Conservation (phyloP, 2,113 vertebrate species). For the Lepidothrix coronata region DNA sequence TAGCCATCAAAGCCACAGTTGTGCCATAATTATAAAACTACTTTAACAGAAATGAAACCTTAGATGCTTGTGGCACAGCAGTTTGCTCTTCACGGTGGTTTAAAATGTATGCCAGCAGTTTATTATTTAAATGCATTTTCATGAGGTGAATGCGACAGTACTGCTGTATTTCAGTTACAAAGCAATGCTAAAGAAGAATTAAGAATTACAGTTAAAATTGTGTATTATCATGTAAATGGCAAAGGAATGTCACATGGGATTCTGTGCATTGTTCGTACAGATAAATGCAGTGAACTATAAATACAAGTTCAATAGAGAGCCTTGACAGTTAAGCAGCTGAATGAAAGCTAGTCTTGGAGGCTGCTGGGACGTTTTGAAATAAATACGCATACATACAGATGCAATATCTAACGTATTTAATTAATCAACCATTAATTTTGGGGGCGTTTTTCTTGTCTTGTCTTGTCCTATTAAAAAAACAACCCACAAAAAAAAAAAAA, state of each 20-base stretch:
- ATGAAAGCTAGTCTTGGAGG: slow-evolving; percentile 38
- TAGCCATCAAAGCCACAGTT: background rate
- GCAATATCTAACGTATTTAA: background rate
- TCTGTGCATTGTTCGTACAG: slow-evolving; percentile 52
- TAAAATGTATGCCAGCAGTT: slow-evolving; percentile 16
- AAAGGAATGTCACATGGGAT: slow-evolving; percentile 47
- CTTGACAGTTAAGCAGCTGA: slow-evolving; percentile 53
- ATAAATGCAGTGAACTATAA: slow-evolving; percentile 68
- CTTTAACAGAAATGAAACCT: background rate
- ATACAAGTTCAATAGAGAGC: slow-evolving; percentile 63
- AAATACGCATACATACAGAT: background rate
- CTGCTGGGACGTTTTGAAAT: background rate
- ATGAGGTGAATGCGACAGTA: slow-evolving; percentile 3
- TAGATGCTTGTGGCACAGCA: background rate
- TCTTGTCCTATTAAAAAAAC: background rate
- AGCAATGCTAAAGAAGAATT: slow-evolving; percentile 24
- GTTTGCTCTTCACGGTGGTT: background rate
- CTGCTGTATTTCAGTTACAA: background rate
- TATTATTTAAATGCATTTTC: slow-evolving; percentile 60
- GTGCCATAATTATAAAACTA: background rate
- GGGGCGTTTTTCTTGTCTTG: background rate
- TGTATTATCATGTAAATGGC: slow-evolving; percentile 57
- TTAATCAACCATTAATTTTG: background rate
- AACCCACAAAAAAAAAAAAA: background rate
- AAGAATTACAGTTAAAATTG: slow-evolving; percentile 51